Evolutionary conservation across 2,113 vertebrate genomes (phyloP).

Genomic region (Thunnus thynnus): DNA sequence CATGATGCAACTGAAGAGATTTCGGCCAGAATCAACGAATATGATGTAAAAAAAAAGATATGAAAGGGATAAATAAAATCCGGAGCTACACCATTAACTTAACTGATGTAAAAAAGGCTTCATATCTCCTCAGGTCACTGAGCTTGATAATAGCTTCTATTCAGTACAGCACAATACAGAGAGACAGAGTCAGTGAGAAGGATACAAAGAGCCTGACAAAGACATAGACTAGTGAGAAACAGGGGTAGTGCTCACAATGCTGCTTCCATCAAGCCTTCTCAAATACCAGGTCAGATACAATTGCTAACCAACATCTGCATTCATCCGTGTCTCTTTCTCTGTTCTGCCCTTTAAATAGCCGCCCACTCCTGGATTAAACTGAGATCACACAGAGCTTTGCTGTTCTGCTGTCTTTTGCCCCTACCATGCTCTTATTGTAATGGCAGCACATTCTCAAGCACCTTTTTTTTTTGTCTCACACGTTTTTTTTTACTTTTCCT

Average conservation of each 20-base stretch:
- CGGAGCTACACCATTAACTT: not conserved
- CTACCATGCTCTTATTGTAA: conserved; percentile 28
- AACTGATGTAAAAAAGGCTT: not conserved
- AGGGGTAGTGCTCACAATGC: conserved; percentile 1
- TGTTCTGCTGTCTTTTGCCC: conserved; percentile 2
- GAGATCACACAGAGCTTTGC: not conserved
- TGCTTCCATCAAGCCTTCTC: conserved; percentile 18
- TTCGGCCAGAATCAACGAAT: too few relatives aligned
- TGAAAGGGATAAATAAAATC: not conserved
- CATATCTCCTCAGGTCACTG: not conserved
- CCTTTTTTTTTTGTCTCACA: not conserved
- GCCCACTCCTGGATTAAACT: not conserved
- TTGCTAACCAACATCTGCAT: conserved; percentile 29
- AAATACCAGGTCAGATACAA: conserved; percentile 55
- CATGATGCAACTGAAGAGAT: too few relatives aligned
- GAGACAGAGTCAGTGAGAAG: not conserved
- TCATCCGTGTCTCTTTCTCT: conserved; percentile 22
- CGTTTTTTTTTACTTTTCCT: not conserved
- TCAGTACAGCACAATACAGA: not conserved
- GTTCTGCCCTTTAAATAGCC: conserved; percentile 58
- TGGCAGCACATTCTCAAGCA: not conserved
- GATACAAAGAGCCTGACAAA: not conserved
- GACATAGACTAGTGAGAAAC: conserved; percentile 10
- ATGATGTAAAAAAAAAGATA: not conserved
- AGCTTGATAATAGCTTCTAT: conserved; percentile 3